Conservation (phyloP, 2,797 vertebrate genomes). For the Chelmon rostratus region DNA sequence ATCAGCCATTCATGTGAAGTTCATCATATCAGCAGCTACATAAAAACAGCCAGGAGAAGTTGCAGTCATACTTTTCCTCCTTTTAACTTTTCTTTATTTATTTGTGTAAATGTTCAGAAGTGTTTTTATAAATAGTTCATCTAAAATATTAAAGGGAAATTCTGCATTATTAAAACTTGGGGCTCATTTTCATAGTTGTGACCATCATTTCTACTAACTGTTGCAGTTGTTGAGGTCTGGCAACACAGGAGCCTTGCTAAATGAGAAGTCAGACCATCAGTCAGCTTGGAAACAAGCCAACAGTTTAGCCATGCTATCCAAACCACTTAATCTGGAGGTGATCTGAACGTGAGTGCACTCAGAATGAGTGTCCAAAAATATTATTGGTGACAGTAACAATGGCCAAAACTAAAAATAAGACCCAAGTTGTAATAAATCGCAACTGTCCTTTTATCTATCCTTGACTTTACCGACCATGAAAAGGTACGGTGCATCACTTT, state of each 20-base stretch:
- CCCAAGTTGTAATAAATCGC: background rate
- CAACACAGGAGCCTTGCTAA: background rate
- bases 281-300: background rate
- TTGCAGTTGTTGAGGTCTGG: background rate
- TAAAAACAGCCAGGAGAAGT: background rate
- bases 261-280: background rate
- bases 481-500: background rate
- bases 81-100: constrained; percentile 36
- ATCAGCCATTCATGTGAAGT: background rate
- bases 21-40: constrained; percentile 1
- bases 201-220: background rate
- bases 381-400: background rate
- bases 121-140: background rate
- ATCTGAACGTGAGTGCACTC: background rate
- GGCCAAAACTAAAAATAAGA: background rate
- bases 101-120: constrained; percentile 14
- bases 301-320: background rate
- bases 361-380: background rate
- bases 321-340: background rate
- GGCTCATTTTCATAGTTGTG: background rate
- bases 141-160: constrained; percentile 3
- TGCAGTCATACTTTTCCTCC: background rate
- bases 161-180: constrained; percentile 12
- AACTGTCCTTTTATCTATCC: background rate
- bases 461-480: background rate